Conservation (phyloP, 2,797 vertebrate species). For the Clarias fuscus region DNA sequence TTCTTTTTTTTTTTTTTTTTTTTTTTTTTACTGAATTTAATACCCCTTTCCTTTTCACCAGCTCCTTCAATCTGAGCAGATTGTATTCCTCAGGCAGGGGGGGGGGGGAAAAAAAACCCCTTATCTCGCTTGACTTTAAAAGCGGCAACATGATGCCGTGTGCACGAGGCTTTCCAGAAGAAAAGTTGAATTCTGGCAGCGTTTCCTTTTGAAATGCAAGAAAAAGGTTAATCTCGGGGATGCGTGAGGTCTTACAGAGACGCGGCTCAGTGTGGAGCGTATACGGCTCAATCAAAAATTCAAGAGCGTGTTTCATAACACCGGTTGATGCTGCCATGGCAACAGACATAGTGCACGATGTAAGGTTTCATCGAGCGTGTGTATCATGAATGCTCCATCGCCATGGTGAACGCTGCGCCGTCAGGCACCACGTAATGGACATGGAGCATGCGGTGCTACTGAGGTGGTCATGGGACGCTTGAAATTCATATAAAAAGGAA, state of each 20-base stretch:
- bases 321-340: slow-evolving; percentile 43
- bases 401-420: neutral
- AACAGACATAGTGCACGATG: slow-evolving; percentile 36
- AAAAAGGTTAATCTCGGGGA: neutral
- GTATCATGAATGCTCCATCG: slow-evolving; percentile 5
- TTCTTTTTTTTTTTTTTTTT: no score
- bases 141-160: neutral
- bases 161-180: neutral
- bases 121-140: slow-evolving; percentile 10
- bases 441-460: no score
- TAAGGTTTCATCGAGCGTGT: slow-evolving; percentile 19
- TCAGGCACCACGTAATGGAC: no score
- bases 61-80: slow-evolving; percentile 34
- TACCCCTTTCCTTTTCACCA: neutral
- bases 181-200: neutral
- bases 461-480: neutral
- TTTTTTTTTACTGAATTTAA: slow-evolving; percentile 21
- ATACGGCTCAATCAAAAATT: slow-evolving; percentile 12
- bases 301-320: slow-evolving; percentile 27
- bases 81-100: slow-evolving; percentile 30
- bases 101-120: neutral
- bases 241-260: neutral
- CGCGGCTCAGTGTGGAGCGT: neutral
- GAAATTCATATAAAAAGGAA: neutral
- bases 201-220: neutral